Evolutionary conservation across 2,113 vertebrate species (phyloP).

Genomic region (Anas platyrhynchos): DNA sequence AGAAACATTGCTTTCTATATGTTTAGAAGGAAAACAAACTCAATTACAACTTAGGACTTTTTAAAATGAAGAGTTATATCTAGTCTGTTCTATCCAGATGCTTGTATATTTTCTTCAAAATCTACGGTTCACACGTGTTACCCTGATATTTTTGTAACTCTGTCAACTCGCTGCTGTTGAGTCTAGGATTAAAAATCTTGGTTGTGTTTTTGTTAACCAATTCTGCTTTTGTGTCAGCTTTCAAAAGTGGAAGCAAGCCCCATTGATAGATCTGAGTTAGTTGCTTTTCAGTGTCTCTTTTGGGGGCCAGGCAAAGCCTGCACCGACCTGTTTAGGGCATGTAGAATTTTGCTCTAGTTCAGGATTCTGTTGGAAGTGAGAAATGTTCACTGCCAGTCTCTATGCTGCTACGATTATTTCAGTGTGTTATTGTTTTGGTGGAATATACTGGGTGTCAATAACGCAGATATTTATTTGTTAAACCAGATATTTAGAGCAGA

Average conservation of each 20-base stretch:
- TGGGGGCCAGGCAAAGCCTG: neutral
- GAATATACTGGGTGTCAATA: neutral
- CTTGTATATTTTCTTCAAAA: neutral
- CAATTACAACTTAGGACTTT: neutral
- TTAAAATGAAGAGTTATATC: neutral
- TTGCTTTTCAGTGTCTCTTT: neutral
- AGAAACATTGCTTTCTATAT: neutral
- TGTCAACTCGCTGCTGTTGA: neutral
- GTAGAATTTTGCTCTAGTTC: neutral
- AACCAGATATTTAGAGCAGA: neutral
- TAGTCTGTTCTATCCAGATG: neutral
- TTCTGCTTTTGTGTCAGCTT: neutral
- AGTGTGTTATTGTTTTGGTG: neutral
- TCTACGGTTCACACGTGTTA: neutral
- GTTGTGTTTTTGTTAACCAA: neutral
- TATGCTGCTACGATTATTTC: neutral
- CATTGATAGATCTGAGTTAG: neutral
- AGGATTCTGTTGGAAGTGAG: neutral
- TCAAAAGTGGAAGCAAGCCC: neutral
- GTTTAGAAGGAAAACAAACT: neutral
- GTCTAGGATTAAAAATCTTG: neutral
- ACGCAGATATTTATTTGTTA: neutral
- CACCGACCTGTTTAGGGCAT: neutral
- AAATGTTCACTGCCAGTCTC: fast-evolving
- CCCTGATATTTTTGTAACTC: neutral